A percentile compares a stretch with the other conserved stretches of the same genome.
Evolutionary conservation across 2,888 invertebrate species (phyloP).

Genomic region (Thereva unica): DNA sequence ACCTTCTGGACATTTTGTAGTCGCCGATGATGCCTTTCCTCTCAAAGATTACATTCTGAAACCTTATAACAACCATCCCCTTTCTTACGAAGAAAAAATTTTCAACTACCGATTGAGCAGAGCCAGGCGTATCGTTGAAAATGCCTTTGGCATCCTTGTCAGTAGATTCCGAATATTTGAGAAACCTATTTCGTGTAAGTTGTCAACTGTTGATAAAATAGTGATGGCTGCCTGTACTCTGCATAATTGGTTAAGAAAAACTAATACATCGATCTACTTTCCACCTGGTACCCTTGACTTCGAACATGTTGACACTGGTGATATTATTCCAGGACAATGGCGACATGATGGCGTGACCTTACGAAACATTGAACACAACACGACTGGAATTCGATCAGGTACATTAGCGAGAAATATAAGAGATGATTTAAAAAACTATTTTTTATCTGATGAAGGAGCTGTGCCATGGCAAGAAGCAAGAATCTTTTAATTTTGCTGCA

Average conservation of each 20-base stretch:
- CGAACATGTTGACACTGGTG: neutral
- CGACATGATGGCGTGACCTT: too few relatives aligned
- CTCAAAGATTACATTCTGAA: neutral
- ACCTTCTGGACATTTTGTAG: neutral
- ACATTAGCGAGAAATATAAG: too few relatives aligned
- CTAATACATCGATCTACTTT: neutral
- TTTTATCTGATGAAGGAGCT: too few relatives aligned
- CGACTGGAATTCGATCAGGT: too few relatives aligned
- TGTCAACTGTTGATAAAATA: neutral
- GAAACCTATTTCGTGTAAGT: neutral
- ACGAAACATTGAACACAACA: too few relatives aligned
- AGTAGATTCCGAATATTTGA: neutral
- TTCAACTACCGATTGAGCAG: neutral
- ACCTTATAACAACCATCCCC: neutral
- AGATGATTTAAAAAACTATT: too few relatives aligned
- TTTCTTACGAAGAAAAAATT: neutral
- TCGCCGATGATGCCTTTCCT: neutral
- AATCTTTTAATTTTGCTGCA: too few relatives aligned
- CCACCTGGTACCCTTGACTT: neutral
- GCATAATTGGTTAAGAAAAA: neutral
- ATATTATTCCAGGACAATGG: neutral
- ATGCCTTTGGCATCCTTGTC: neutral
- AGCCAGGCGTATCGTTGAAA: neutral
- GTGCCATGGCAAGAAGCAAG: too few relatives aligned
- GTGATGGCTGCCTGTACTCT: neutral